Conservation (phyloP, 2,113 vertebrate genomes). For the Calyptommatus sinebrachiatus region DNA sequence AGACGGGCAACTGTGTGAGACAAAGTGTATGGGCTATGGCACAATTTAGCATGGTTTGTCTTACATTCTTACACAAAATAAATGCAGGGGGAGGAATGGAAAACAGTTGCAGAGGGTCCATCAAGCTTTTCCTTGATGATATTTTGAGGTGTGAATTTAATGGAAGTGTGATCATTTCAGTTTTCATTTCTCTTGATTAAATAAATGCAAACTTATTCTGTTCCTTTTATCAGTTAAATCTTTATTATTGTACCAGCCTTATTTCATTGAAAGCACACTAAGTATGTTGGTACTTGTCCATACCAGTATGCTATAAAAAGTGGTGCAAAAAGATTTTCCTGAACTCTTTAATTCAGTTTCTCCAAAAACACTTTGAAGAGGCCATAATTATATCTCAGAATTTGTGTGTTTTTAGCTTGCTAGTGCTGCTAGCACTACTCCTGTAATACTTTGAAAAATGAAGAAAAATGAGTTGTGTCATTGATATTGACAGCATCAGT, state of each 20-base stretch:
- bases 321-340: not conserved
- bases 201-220: not conserved
- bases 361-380: conserved; percentile 10
- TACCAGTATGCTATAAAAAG: not conserved
- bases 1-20: no score
- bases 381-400: not conserved
- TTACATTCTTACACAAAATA: no score
- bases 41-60: no score
- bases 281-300: no score
- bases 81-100: no score
- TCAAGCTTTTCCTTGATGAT: no score
- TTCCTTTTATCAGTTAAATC: not conserved
- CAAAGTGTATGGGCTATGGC: no score
- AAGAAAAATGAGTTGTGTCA: conserved; percentile 42
- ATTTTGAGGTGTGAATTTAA: no score
- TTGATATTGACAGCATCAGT: conserved; percentile 51
- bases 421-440: conserved; percentile 1
- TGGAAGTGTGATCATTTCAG: no score
- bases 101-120: no score
- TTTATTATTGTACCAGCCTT: not conserved
- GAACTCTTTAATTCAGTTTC: conserved; percentile 14
- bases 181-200: no score
- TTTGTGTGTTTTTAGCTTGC: not conserved
- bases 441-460: conserved; percentile 43
- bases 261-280: not conserved